Evolutionary conservation across 2,888 invertebrate genomes (phyloP).

Genomic region (Amblyjoppa proteus): DNA sequence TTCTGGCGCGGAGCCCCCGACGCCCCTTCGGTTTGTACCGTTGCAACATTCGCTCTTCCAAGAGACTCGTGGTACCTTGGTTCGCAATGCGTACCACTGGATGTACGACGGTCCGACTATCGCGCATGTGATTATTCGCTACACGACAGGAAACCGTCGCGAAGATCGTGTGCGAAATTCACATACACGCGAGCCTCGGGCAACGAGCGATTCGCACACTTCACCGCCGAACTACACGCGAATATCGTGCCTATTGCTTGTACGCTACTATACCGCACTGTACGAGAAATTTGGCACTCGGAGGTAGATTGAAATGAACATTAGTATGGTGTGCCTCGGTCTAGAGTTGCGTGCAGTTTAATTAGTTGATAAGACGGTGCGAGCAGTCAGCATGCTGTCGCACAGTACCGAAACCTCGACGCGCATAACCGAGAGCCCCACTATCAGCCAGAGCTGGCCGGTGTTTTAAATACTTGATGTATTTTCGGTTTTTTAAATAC

Average conservation of each 20-base stretch:
- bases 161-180: slow-evolving; percentile 42
- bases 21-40: slow-evolving; percentile 17
- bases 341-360: slow-evolving; percentile 73
- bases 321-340: slow-evolving; percentile 73
- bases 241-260: background rate
- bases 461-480: no score
- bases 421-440: background rate
- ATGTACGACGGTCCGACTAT: slow-evolving; percentile 13
- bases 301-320: slow-evolving; percentile 65
- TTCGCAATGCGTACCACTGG: slow-evolving; percentile 40
- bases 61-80: slow-evolving; percentile 32
- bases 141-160: slow-evolving; percentile 46
- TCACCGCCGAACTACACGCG: background rate
- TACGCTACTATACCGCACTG: background rate
- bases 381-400: slow-evolving; percentile 8
- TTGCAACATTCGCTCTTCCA: background rate
- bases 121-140: slow-evolving; percentile 47
- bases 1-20: slow-evolving; percentile 3
- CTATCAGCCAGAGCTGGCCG: no score
- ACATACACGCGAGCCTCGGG: slow-evolving; percentile 56
- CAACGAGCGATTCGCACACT: background rate
- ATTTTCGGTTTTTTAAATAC: no score
- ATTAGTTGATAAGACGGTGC: slow-evolving; percentile 75
- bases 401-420: background rate
- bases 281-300: slow-evolving; percentile 9